Evolutionary conservation across 2,113 vertebrate genomes (phyloP).

Genomic region (Osmerus eperlanus): DNA sequence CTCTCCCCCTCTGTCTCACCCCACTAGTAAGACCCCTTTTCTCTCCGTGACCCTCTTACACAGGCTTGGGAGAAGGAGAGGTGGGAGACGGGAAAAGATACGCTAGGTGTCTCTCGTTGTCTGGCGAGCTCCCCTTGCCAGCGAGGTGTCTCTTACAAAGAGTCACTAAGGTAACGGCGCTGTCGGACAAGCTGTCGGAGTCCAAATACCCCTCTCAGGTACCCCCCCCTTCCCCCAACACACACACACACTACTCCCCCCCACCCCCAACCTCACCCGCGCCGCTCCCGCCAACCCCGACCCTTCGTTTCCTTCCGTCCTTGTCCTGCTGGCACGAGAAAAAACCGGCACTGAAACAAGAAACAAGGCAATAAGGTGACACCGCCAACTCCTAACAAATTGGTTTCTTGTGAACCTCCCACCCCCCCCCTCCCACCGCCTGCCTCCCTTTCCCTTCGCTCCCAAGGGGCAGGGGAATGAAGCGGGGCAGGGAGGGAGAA

Average conservation of each 20-base stretch:
- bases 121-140: slow-evolving; percentile 63
- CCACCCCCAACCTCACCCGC: not conserved
- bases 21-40: not conserved
- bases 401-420: slow-evolving; percentile 55
- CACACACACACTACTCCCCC: slow-evolving; percentile 1
- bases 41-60: not conserved
- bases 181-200: slow-evolving; percentile 67
- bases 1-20: slow-evolving; percentile 42
- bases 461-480: slow-evolving; percentile 13
- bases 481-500: not conserved
- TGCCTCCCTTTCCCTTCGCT: slow-evolving; percentile 10
- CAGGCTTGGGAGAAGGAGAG: slow-evolving; percentile 35
- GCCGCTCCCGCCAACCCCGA: not conserved
- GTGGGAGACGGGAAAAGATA: slow-evolving; percentile 61
- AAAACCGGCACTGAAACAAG: slow-evolving; percentile 42
- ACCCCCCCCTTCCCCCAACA: not conserved
- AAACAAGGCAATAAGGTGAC: slow-evolving; percentile 58
- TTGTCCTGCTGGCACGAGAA: slow-evolving; percentile 23
- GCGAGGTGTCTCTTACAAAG: slow-evolving; percentile 71
- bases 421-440: slow-evolving; percentile 21
- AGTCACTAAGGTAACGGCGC: slow-evolving; percentile 60
- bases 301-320: not conserved
- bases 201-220: slow-evolving; percentile 29
- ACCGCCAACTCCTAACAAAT: slow-evolving; percentile 58
- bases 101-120: slow-evolving; percentile 61